Base-by-base conservation (phyloP, 53 echinoderm and acorn worm genomes). In the Hippasteria phrygiana region DNA sequence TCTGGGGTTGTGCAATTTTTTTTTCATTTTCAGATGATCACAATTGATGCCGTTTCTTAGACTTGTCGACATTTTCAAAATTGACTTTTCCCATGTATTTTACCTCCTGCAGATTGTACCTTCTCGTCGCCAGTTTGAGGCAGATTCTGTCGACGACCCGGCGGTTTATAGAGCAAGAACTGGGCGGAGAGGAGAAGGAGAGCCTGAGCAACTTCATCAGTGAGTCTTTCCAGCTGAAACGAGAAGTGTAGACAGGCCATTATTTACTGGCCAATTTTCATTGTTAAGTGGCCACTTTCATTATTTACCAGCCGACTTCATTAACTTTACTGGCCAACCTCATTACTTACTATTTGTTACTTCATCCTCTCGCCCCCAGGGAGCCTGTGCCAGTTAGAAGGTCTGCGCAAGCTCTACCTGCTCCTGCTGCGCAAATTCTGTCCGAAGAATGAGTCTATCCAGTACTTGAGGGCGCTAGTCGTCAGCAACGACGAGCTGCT, bases 401-500 rank as follows among this genome's bases (percentile, higher is more conserved):
- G 89, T 17, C 87, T 96, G 35, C 33, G 90, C 17, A 69, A 88
- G 20, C 88, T 96, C 78, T 96, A 95, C 76, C 71, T 91, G 29
- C 93, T 96, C 18, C 78, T 96, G 14, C 89, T 96, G 53, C 73
- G 96, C 36, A 93, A 93, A 50, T 96, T 91, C 80, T 63, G 90
- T 62, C 91, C 88, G 33, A 86, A 88, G 67, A 88, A 90, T 40
- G 95, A 96, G 73, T 93, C 97, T 33, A 48, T 90, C 83, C 83
- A 91, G 26, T 96, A 95, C 90, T 62, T 96, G 83, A 86, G 88
- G 33, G 97, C 95, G 50, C 88, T 96, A 16, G 62, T 96, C 74
- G 74, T 87, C 17, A 88, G 95, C 8, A 96, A 95, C 70, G 83
- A 89, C 51, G 90, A 93, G 51, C 73, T 95, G 34, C 88, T 96